phyloP scores from a whole-genome alignment of 2,797 vertebrate genomes.

The Poecilia gillii region DNA sequence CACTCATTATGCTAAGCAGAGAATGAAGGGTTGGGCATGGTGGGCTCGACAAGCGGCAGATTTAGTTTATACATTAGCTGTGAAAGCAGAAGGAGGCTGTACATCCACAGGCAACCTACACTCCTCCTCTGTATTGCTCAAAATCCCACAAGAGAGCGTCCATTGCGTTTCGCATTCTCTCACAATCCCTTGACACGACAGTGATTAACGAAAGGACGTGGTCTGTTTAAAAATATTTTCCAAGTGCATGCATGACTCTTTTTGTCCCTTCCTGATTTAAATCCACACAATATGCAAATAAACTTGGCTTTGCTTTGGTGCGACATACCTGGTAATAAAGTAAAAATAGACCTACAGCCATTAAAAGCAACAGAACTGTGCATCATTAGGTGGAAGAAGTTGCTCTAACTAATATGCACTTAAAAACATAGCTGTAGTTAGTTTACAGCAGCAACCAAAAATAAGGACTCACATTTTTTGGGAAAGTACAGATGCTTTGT shows the following conservation, averaged over 20 bases:
- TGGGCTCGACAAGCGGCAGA: slow-evolving; percentile 76
- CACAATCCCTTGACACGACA: slow-evolving; percentile 70
- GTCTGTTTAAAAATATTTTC: slow-evolving; percentile 74
- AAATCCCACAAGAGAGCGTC: slow-evolving; percentile 56
- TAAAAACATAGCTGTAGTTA: slow-evolving; percentile 24
- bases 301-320: slow-evolving; percentile 47
- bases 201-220: slow-evolving; percentile 73
- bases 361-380: slow-evolving; percentile 41
- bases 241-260: slow-evolving; percentile 73
- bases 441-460: slow-evolving; percentile 26
- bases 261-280: slow-evolving; percentile 32
- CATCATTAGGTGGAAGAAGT: slow-evolving; percentile 46
- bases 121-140: slow-evolving; percentile 72
- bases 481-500: slow-evolving; percentile 35
- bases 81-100: slow-evolving; percentile 80
- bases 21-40: slow-evolving; percentile 62
- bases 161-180: slow-evolving; percentile 60
- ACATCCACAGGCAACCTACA: slow-evolving; percentile 78
- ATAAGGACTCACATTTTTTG: slow-evolving; percentile 32
- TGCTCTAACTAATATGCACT: slow-evolving; percentile 30
- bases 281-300: slow-evolving; percentile 60
- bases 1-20: slow-evolving; percentile 85
- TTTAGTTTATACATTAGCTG: slow-evolving; percentile 76
- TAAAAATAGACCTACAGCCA: slow-evolving; percentile 42
- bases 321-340: slow-evolving; percentile 29